phyloP scores from a whole-genome alignment of 2,113 vertebrate genomes.

The Mobula birostris region DNA sequence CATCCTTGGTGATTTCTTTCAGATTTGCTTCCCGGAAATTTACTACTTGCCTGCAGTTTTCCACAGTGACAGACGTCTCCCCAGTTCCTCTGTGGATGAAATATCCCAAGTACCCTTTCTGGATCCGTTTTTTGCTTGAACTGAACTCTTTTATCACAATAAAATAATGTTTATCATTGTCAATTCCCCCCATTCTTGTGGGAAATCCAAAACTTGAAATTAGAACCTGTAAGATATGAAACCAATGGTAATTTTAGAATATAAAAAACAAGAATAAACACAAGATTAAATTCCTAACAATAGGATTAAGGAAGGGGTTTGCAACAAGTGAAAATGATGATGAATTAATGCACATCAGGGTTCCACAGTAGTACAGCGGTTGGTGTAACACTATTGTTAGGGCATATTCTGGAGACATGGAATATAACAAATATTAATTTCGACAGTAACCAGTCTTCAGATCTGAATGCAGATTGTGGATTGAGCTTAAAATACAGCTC shows the following conservation, averaged over 20 bases:
- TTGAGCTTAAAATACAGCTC: no score
- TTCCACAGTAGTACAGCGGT: no score
- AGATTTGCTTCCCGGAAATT: slow-evolving; percentile 50
- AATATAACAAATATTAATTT: no score
- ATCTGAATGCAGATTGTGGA: no score
- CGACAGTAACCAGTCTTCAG: no score
- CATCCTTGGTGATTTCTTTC: slow-evolving; percentile 53
- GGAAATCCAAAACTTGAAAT: not conserved
- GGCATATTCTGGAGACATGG: no score
- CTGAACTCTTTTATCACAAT: slow-evolving; percentile 55
- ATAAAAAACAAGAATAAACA: not conserved
- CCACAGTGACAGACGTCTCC: slow-evolving; percentile 49
- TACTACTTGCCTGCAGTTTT: not conserved
- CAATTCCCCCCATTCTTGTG: slow-evolving; percentile 14
- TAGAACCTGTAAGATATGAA: not conserved
- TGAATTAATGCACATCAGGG: not conserved
- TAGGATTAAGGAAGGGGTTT: not conserved
- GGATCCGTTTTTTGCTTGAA: slow-evolving; percentile 51
- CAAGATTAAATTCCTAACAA: not conserved
- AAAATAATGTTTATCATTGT: slow-evolving; percentile 37
- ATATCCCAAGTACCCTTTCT: slow-evolving; percentile 55
- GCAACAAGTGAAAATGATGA: not conserved
- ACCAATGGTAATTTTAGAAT: not conserved
- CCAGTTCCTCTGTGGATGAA: slow-evolving; percentile 48
- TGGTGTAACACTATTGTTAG: no score